Base-by-base conservation (phyloP, 2,888 invertebrate genomes). In the Girardia tigrina region DNA sequence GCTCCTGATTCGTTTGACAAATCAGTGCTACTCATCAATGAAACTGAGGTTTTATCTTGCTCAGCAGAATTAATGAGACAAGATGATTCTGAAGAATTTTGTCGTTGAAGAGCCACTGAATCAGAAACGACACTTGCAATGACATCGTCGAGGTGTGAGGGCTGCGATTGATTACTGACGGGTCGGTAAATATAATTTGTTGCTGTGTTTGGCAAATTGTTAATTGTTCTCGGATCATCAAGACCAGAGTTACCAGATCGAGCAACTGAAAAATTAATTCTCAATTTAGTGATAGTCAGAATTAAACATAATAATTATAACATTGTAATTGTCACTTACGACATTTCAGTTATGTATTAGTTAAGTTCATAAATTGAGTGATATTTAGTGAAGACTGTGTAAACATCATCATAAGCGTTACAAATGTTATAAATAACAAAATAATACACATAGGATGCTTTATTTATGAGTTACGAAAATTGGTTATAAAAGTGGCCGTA, bases 41-140 rank as follows among this genome's bases (percentile, higher is more conserved):
- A 4, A 12, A n/a, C 56, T 56, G 56, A 4, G 4, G 56, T 20
- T 56, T 56, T 56, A 8, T 56, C 56, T 23, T 12, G 56, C n/a
- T 56, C 56, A 56, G 56, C n/a, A 20, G 56, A 56, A 56, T 56
- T 56, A 2, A 16, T 56, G 2, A 8, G 56, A 16, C 56, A 56
- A 12, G 56, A 2, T 4, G 56, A 56, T 12, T 56, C 56, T 56
- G n/a, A 12, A 2, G 56, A 56, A 56, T 56, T 56, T n/a, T 56
- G 56, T 23, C 56, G 4, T 56, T 56, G 56, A 20, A 56, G 23
- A 12, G 56, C 56, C 6, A 56, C 56, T 12, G 56, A 56, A 8
- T 74, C 74, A 56, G 74, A 74, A 1, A 74, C 74, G 20, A 74
- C 74, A 74, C 74, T 56, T 20, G 74, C 74, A 26, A 74, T 74